Evolutionary conservation across 2,113 vertebrate genomes (phyloP), one percentile per base, ranked within the genome.

Genomic region (Diglossa brunneiventris): DNA sequence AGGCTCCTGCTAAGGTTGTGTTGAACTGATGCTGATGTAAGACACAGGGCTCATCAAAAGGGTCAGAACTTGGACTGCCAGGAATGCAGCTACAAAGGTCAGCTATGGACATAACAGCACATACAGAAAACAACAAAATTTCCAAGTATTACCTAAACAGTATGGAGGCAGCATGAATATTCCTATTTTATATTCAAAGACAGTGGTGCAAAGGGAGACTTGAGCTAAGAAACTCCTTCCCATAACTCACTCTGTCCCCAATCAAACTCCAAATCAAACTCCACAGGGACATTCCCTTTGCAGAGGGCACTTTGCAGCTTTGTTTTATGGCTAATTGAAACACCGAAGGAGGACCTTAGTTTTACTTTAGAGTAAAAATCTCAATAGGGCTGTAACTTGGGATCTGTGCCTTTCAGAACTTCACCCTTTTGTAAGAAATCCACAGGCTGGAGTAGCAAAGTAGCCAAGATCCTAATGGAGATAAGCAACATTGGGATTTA

Each of bases 381-480:
- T 39, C 55, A 30, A 1, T 0, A 26, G 24, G 68, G 82, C 42
- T 64, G 21, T 46, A 67, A 67, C 0, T 0, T n/a, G 69, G 73
- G 27, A 27, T 28, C 19, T n/a, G 18, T 22, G 10, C 23, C 46
- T 56, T 68, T 44, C 42, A 58, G 30, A 90, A 55, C 18, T 8
- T 47, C 28, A 28, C 10, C 16, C 10, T 47, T 83, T 39, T 49
- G 19, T 30, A 64, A 79, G 70, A 66, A 87, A 70, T 10, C 13
- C 52, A 13, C 59, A 18, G 44, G 46, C 0, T 58, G 79, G 63
- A 76, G 24, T 21, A 39, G 16, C 58, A 55, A 81, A 58, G 28
- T 1, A 92, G 53, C 37, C 52, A 55, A 46, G 53, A 19, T 78
- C n/a, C 87, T 68, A 9, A 53, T 8, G 21, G 39, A 62, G 70